phyloP scores from a whole-genome alignment of 2,797 vertebrate genomes.

The Coreius guichenoti region DNA sequence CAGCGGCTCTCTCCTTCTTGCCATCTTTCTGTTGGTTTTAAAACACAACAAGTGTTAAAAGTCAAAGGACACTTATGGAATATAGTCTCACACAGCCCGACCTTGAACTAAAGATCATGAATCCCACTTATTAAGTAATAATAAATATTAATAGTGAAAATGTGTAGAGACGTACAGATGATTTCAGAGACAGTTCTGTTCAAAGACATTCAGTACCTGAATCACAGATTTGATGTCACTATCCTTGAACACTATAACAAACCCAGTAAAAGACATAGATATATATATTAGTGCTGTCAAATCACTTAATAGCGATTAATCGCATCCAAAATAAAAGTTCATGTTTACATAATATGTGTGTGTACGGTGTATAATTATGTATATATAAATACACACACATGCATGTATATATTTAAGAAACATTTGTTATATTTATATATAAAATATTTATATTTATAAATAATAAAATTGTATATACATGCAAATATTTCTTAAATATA shows the following conservation, averaged over 20 bases:
- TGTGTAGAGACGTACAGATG: neutral
- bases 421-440: no score
- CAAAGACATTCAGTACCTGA: neutral
- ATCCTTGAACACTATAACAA: neutral
- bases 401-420: no score
- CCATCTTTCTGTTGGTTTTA: slow-evolving; percentile 83
- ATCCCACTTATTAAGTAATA: neutral
- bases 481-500: no score
- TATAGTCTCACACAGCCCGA: neutral
- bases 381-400: no score
- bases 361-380: no score
- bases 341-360: no score
- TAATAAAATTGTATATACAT: no score
- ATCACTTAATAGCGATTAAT: no score
- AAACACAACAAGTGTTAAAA: neutral
- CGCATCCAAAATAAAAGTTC: no score
- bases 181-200: neutral
- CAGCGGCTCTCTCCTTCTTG: slow-evolving; percentile 89
- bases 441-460: no score
- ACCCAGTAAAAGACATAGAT: no score
- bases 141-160: neutral
- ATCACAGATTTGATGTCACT: neutral
- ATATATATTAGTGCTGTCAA: no score
- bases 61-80: neutral
- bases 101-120: neutral